Conservation (phyloP, 2,797 vertebrate genomes). For the Hafferia zeledoni region DNA sequence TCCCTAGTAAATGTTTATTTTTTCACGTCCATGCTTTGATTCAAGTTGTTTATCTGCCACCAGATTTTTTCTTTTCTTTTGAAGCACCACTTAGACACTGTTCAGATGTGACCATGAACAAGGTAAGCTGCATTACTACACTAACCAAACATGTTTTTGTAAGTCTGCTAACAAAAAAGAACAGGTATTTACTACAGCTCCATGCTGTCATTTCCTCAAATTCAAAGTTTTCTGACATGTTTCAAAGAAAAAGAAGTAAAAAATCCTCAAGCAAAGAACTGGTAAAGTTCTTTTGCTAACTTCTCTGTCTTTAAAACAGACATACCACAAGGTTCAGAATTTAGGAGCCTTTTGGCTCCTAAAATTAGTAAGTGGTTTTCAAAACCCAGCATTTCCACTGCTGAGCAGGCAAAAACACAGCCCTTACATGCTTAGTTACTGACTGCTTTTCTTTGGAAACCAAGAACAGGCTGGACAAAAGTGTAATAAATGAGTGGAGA, state of each 20-base stretch:
- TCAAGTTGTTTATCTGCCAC: background rate
- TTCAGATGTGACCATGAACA: background rate
- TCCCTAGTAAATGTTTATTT: background rate
- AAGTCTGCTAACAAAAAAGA: background rate
- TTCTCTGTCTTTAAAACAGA: conserved; percentile 31
- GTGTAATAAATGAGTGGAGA: conserved; percentile 42
- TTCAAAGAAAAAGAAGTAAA: background rate
- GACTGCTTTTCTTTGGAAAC: conserved; percentile 58
- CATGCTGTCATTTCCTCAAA: background rate
- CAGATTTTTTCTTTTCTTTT: background rate
- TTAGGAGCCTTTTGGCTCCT: conserved; percentile 54
- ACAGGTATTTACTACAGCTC: background rate
- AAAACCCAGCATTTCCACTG: conserved; percentile 71
- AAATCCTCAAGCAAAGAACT: background rate
- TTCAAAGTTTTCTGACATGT: background rate
- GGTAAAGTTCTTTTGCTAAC: conserved; percentile 2
- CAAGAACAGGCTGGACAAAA: conserved; percentile 49
- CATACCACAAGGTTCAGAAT: conserved; percentile 51
- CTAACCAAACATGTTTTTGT: background rate
- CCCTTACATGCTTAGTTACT: background rate
- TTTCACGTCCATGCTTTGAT: background rate
- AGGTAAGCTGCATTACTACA: background rate
- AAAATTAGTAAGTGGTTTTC: conserved; percentile 72
- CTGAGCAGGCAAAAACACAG: conserved; percentile 61
- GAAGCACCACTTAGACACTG: background rate